Evolutionary conservation across 1,140 invertebrate genomes (phyloP).

Genomic region (Streblospio benedicti): DNA sequence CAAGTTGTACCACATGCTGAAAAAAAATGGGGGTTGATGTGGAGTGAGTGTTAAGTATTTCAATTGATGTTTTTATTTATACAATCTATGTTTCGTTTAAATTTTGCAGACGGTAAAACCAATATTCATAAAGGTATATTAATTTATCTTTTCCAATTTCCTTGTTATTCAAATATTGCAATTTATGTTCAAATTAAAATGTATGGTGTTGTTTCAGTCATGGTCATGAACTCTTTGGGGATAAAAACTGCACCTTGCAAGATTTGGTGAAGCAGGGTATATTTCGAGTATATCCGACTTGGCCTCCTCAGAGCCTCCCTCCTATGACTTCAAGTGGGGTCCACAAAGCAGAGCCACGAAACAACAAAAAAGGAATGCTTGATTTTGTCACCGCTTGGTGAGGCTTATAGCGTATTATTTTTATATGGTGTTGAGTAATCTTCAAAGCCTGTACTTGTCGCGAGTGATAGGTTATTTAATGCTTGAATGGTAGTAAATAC

Average conservation of each 20-base stretch:
- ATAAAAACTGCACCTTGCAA: slow-evolving; percentile 37
- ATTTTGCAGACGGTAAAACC: neutral
- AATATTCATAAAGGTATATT: no score
- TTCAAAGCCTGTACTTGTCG: no score
- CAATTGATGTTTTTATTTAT: slow-evolving; percentile 1
- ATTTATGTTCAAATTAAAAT: no score
- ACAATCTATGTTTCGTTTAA: no score
- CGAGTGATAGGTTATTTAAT: no score
- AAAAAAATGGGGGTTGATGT: slow-evolving; percentile 36
- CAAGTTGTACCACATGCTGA: slow-evolving; percentile 34
- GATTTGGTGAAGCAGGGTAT: slow-evolving; percentile 41
- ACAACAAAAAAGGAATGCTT: slow-evolving; percentile 32
- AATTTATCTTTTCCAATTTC: neutral
- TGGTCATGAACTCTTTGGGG: slow-evolving; percentile 38
- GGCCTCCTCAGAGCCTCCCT: slow-evolving; percentile 33
- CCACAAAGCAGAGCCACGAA: slow-evolving; percentile 34
- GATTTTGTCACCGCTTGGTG: slow-evolving; percentile 41
- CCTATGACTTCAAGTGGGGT: slow-evolving; percentile 39
- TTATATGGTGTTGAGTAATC: no score
- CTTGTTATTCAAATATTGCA: no score
- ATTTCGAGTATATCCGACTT: slow-evolving; percentile 33
- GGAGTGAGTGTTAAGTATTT: slow-evolving; percentile 29
- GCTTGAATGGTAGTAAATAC: no score
- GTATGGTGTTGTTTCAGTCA: slow-evolving; percentile 7
- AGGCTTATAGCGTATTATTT: no score